These are phyloP conservation scores for Octopus sinensis DNA, from an alignment of 1,140 invertebrate species.

Conservation along the genomic window DNA sequence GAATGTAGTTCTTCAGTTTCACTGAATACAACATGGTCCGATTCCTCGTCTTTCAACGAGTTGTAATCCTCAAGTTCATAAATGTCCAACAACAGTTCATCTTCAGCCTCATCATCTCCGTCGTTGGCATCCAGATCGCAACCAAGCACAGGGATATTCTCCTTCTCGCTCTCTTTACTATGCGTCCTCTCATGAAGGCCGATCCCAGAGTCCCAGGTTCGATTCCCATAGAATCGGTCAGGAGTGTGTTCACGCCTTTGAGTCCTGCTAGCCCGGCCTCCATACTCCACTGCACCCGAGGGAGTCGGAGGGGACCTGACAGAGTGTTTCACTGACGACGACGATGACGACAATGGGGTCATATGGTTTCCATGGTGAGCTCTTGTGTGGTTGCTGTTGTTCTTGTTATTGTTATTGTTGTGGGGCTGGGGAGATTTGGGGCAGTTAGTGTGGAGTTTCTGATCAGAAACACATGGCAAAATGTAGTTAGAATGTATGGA, in stretches of 20 bases:
- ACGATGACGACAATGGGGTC: too few relatives aligned
- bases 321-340: too few relatives aligned
- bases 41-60: conserved; percentile 2
- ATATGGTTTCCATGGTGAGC: too few relatives aligned
- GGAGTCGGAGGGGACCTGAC: too few relatives aligned
- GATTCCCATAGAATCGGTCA: too few relatives aligned
- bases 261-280: too few relatives aligned
- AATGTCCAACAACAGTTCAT: not conserved
- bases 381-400: too few relatives aligned
- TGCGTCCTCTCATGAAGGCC: conserved; percentile 20
- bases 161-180: conserved; percentile 50
- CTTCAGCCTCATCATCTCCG: conserved; percentile 16
- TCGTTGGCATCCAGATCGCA: conserved; percentile 11
- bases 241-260: too few relatives aligned
- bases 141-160: conserved; percentile 37
- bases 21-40: not conserved
- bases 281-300: too few relatives aligned
- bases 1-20: not conserved
- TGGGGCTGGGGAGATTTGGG: too few relatives aligned
- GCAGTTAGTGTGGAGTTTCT: not conserved
- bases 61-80: conserved; percentile 8
- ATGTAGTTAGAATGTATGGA: too few relatives aligned
- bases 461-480: not conserved
- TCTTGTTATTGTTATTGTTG: too few relatives aligned
- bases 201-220: not conserved